Base-by-base conservation (phyloP, 2,888 invertebrate genomes). In the Zhuqinia jingwanae region DNA sequence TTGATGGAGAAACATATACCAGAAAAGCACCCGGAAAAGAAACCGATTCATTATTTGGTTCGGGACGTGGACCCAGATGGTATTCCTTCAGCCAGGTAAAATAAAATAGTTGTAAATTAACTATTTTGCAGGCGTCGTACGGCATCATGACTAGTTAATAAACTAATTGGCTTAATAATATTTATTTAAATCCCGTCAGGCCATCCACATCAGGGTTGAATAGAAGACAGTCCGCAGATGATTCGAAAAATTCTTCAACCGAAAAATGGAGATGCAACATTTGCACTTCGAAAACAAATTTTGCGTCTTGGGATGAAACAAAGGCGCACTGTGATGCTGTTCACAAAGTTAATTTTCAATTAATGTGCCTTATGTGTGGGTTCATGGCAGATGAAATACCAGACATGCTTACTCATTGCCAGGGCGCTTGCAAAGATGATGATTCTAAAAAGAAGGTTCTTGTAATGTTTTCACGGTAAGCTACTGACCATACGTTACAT, bases 321-420 rank as follows among this genome's bases (percentile, higher is more conserved):
- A 92, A 93, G 0, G 92, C 93, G 0, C 96, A 96, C 91, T 94
- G 94, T 45, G 91, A 92, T 0, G 93, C 92, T 45, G 91, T 92
- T 8, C 97, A 97, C 91, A 93, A 94, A 42, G 94, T 95, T 1
- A 95, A 94, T 86, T 93, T 94, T 91, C 96, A 96, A 89, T 96
- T 93, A 92, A 95, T 95, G 90, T 97, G 97, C 91, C 94, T 94
- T 0, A 93, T 95, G 87, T 97, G 97, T 90, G 92, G 93, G 0
- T 96, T 94, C 73, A 20, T 60, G 0, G 70, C 89, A 0, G 89
- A 91, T 56, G 88, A 87, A 50, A 90, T 90, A 0, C 75, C 58
- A 2, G 83, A 84, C n/a, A 89, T 87, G 70, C 79, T 75, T 0
- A 60, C 63, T 0, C 86, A 86, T 50, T 77, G 81, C n/a, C 45